These are phyloP conservation scores for Rambutsinella grinnellia DNA, from an alignment of 2,888 invertebrate genomes.

Conservation along the genomic window DNA sequence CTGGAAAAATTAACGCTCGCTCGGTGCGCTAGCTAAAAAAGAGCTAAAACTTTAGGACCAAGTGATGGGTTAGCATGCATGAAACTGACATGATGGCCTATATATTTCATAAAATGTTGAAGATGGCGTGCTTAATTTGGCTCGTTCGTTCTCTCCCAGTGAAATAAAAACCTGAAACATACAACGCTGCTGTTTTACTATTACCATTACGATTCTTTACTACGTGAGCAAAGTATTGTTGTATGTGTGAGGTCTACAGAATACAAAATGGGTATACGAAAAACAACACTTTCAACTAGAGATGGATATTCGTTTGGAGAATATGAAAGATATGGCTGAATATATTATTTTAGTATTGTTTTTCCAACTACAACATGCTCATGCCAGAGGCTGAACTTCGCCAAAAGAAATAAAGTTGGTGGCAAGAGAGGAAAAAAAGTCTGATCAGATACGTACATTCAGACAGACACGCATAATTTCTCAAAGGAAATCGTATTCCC, in stretches of 20 bases:
- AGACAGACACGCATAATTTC: conserved; percentile 38
- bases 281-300: background rate
- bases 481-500: conserved; percentile 38
- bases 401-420: conserved; percentile 17
- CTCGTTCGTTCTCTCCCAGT: background rate
- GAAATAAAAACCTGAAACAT: too few relatives aligned
- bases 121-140: conserved; percentile 44
- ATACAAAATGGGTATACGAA: background rate
- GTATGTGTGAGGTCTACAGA: background rate
- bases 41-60: conserved; percentile 15
- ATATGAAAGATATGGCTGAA: conserved; percentile 1
- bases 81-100: conserved; percentile 55
- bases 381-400: background rate
- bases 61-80: conserved; percentile 42
- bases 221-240: background rate
- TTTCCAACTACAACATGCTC: background rate
- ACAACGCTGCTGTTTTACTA: background rate
- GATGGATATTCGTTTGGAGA: background rate
- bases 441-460: conserved; percentile 25
- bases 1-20: conserved; percentile 31
- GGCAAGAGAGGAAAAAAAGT: conserved; percentile 2
- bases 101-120: conserved; percentile 46
- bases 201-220: background rate
- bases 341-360: conserved; percentile 6
- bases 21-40: background rate